These are phyloP conservation scores for Oxytorus armatus DNA, from an alignment of 2,888 invertebrate genomes.

Conservation along the genomic window DNA sequence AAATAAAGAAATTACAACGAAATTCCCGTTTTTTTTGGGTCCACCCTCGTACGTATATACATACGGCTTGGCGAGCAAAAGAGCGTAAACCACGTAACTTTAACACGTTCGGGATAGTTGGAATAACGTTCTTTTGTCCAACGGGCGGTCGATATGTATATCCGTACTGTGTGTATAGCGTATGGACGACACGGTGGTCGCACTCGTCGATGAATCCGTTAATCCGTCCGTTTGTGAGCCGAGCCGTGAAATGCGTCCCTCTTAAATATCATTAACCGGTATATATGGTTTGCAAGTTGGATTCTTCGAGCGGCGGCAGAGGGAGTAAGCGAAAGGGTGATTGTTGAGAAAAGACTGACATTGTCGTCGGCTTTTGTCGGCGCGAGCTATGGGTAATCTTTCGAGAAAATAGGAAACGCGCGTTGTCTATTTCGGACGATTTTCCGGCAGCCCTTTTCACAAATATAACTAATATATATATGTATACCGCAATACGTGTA, in stretches of 20 bases:
- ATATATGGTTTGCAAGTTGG: slow-evolving; percentile 22
- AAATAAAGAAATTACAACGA: too few relatives aligned
- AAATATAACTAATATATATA: slow-evolving; percentile 28
- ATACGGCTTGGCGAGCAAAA: not conserved
- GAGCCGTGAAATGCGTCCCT: slow-evolving; percentile 77
- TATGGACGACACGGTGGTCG: slow-evolving; percentile 43
- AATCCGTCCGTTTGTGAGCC: slow-evolving; percentile 81
- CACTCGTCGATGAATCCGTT: slow-evolving; percentile 74
- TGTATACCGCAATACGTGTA: not conserved
- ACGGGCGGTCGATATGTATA: not conserved
- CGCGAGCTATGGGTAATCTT: slow-evolving; percentile 74
- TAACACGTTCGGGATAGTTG: not conserved
- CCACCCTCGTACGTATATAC: slow-evolving; percentile 8
- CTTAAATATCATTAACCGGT: slow-evolving; percentile 80
- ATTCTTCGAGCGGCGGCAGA: slow-evolving; percentile 3
- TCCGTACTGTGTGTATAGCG: not conserved
- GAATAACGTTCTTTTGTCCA: not conserved
- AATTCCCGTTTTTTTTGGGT: too few relatives aligned
- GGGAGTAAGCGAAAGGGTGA: not conserved
- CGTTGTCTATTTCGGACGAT: slow-evolving; percentile 76
- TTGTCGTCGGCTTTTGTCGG: slow-evolving; percentile 63
- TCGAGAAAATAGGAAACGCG: slow-evolving; percentile 77
- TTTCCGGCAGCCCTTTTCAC: slow-evolving; percentile 69
- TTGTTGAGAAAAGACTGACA: slow-evolving; percentile 36
- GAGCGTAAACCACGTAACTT: not conserved